Evolutionary conservation across 2,888 invertebrate species (phyloP).

Genomic region (Acanthopleura granulata): DNA sequence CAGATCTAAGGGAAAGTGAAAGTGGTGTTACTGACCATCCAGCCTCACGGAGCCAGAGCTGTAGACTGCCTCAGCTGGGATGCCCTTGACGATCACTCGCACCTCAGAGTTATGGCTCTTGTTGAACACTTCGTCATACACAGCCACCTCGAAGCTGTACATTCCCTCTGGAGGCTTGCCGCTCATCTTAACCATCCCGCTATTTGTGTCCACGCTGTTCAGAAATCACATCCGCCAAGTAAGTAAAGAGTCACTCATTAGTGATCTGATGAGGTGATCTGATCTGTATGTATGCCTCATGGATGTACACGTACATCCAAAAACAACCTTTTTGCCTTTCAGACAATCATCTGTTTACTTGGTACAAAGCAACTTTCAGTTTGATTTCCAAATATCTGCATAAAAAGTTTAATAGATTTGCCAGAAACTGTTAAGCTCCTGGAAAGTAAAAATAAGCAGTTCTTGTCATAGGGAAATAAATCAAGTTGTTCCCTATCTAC

Average conservation of each 20-base stretch:
- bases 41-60: slow-evolving; percentile 96
- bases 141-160: slow-evolving; percentile 83
- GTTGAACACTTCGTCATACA: slow-evolving; percentile 80
- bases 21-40: slow-evolving; percentile 53
- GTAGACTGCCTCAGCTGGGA: slow-evolving; percentile 94
- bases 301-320: too few relatives aligned
- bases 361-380: too few relatives aligned
- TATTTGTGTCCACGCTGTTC: slow-evolving; percentile 85
- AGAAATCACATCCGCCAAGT: background rate
- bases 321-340: too few relatives aligned
- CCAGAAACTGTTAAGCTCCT: too few relatives aligned
- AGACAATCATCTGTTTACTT: too few relatives aligned
- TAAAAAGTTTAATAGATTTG: too few relatives aligned
- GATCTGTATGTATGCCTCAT: too few relatives aligned
- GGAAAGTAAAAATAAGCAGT: too few relatives aligned
- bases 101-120: slow-evolving; percentile 98
- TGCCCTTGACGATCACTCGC: slow-evolving; percentile 92
- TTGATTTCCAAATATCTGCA: too few relatives aligned
- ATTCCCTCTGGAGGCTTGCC: slow-evolving; percentile 72
- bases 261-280: background rate
- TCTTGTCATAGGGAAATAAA: too few relatives aligned
- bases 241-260: background rate
- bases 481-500: too few relatives aligned
- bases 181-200: slow-evolving; percentile 96
- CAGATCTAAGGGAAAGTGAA: too few relatives aligned